Percentiles rank a stretch among this genome's conserved stretches.
These are phyloP conservation scores for Alethe diademata DNA, from an alignment of 2,113 vertebrate genomes.

Conservation along the genomic window DNA sequence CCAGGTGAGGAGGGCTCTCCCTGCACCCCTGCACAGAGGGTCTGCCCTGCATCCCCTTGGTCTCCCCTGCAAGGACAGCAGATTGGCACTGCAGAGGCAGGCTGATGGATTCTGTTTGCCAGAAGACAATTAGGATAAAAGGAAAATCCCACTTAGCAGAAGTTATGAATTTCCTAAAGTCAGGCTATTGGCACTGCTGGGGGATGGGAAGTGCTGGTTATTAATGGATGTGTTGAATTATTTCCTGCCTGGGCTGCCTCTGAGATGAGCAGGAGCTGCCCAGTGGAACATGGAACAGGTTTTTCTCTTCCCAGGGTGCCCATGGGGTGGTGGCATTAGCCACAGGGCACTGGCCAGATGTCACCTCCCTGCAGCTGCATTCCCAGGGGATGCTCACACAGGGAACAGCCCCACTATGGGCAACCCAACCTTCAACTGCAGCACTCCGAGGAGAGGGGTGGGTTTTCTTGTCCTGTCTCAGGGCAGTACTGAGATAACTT, in stretches of 20 bases:
- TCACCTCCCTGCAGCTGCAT: neutral
- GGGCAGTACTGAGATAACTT: neutral
- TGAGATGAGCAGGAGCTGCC: neutral
- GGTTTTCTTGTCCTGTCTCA: neutral
- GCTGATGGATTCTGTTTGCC: neutral
- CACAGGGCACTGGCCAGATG: rapidly evolving
- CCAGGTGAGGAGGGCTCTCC: neutral
- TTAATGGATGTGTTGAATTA: neutral
- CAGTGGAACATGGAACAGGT: neutral
- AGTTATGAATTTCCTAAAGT: neutral
- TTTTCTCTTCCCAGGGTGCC: neutral
- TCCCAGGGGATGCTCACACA: neutral
- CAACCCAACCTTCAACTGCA: rapidly evolving
- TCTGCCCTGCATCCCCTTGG: neutral
- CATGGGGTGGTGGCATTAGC: rapidly evolving
- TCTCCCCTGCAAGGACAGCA: rapidly evolving
- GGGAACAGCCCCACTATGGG: rapidly evolving
- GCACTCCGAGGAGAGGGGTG: rapidly evolving
- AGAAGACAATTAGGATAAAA: neutral
- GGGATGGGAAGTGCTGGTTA: neutral
- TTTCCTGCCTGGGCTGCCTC: neutral
- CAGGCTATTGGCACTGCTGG: neutral
- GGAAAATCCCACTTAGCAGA: neutral
- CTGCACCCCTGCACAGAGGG: neutral
- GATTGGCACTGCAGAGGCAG: rapidly evolving